Evolutionary conservation across 2,797 vertebrate species (phyloP), one percentile per base, ranked within the genome.

Genomic region (Pampus argenteus): DNA sequence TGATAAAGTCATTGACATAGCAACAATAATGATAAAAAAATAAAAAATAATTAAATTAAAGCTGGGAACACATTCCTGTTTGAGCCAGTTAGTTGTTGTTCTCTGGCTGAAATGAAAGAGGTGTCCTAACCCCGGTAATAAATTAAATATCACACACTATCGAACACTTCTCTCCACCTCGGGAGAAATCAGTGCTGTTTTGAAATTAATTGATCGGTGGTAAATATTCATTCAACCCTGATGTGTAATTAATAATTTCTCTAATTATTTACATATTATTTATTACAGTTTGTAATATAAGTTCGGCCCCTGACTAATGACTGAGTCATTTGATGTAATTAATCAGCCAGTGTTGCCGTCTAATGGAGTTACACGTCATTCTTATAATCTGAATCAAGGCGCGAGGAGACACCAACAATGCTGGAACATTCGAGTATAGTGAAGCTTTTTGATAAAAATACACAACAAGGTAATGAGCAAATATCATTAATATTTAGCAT

Each of bases 341-440:
- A 1, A 34, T 47, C 6, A 29, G 1, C 55, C 15, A 18, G 26
- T 62, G 5, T 22, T 48, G 42, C 2, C 6, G 1, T 62, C 6
- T 62, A 58, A 67, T 48, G 55, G 1, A 66, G 38, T 44, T 44
- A 63, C 9, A 60, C 26, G 9, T 17, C 44, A 58, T 60, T 50
- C 69, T 61, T 62, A 36, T 44, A 17, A 40, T 54, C 20, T 67
- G 3, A 28, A 13, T 54, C 42, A 13, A 50, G 20, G 11, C 4
- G 18, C 15, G 36, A 34, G 22, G 3, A 48, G 23, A 22, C 15
- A 15, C 14, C 13, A 17, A 17, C 15, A 15, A 6, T 20, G n/a
- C 22, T 55, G 29, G 18, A 47, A 23, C 31, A 1, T 31, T n/a
- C 0, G 0, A 48, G 9, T 5, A 20, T 17, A 40, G 22, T 3